Conservation (phyloP, 2,888 invertebrate species). For the Apoda limacodes region DNA sequence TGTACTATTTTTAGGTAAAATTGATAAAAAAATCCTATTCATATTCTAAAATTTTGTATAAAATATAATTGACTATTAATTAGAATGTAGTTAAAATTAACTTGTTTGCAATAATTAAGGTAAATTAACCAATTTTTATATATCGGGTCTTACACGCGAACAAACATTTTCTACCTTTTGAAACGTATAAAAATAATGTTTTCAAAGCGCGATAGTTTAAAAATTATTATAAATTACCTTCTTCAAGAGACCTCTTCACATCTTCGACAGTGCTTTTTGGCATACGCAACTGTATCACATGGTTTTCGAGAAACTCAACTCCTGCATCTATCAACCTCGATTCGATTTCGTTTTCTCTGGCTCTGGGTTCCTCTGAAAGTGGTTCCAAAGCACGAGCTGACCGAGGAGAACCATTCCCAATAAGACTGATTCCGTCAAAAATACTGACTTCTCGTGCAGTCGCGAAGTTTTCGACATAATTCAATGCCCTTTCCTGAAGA, state of each 20-base stretch:
- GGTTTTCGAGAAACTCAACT: conserved; percentile 81
- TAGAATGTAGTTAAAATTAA: too few species aligned
- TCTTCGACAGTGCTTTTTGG: conserved; percentile 80
- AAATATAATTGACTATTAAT: too few species aligned
- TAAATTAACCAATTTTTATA: too few species aligned
- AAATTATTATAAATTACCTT: conserved; percentile 70
- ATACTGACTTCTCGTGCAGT: conserved; percentile 64
- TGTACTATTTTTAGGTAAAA: too few species aligned
- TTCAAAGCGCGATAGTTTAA: too few species aligned
- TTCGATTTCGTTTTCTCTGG: conserved; percentile 80
- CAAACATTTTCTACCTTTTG: too few species aligned
- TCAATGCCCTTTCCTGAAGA: conserved; percentile 76
- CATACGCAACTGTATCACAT: conserved; percentile 84
- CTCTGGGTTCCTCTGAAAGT: conserved; percentile 77
- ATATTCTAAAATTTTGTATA: too few species aligned
- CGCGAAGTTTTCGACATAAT: conserved; percentile 72
- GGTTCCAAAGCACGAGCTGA: conserved; percentile 73
- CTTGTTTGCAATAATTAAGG: too few species aligned
- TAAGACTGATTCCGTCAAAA: conserved; percentile 71
- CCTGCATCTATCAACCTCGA: conserved; percentile 79
- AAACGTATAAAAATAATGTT: too few species aligned
- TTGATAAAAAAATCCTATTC: too few species aligned
- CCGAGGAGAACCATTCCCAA: conserved; percentile 61
- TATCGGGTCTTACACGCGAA: too few species aligned
- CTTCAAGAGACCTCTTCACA: conserved; percentile 81